Percentiles rank a stretch among this genome's conserved stretches.
Evolutionary conservation across 2,888 invertebrate genomes (phyloP).

Genomic region (Eilema caniola): DNA sequence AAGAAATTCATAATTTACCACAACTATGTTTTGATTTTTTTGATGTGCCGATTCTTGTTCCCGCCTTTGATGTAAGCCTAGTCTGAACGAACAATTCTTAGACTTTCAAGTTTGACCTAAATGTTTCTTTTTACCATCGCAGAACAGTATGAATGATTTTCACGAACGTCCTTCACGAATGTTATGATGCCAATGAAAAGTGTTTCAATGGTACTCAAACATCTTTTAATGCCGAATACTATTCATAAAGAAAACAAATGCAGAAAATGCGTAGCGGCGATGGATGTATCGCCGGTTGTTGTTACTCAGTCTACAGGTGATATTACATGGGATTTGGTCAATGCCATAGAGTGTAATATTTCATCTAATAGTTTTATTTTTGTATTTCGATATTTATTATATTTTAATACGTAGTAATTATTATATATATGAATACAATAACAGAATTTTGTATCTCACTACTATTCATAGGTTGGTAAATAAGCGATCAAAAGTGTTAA

Average conservation of each 20-base stretch:
- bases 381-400: slow-evolving; percentile 20
- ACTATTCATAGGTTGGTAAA: background rate
- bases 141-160: slow-evolving; percentile 35
- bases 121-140: background rate
- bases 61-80: slow-evolving; percentile 19
- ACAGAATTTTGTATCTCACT: background rate
- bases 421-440: slow-evolving; percentile 5
- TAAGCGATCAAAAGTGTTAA: background rate
- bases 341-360: slow-evolving; percentile 29
- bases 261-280: slow-evolving; percentile 43
- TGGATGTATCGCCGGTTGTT: slow-evolving; percentile 42
- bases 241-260: slow-evolving; percentile 44
- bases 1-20: slow-evolving; percentile 23
- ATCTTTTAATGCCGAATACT: slow-evolving; percentile 44
- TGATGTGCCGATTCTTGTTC: slow-evolving; percentile 11
- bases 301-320: slow-evolving; percentile 33
- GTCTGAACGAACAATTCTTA: slow-evolving; percentile 6
- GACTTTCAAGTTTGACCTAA: background rate
- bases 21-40: slow-evolving; percentile 29
- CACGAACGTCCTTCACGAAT: slow-evolving; percentile 39
- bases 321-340: slow-evolving; percentile 34
- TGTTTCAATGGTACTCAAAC: slow-evolving; percentile 47
- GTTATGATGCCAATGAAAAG: slow-evolving; percentile 32
- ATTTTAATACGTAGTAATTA: background rate
- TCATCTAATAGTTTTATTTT: slow-evolving; percentile 29